These are phyloP conservation scores for Brachionus rubens DNA, from an alignment of 1,140 invertebrate genomes.

Conservation along the genomic window DNA sequence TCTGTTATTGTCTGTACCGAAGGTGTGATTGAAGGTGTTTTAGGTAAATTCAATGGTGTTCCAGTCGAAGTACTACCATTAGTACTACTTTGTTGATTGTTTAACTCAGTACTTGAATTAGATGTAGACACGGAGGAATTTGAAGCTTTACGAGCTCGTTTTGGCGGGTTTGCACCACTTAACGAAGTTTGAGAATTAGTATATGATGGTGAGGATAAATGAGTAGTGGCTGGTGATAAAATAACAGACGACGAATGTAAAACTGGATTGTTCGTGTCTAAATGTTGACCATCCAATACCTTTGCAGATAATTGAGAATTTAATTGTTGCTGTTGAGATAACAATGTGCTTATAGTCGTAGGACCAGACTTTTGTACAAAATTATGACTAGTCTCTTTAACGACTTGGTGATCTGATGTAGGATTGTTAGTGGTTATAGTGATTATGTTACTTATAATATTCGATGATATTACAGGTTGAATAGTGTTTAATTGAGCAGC, in stretches of 20 bases:
- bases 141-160: constrained; percentile 17
- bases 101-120: background rate
- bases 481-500: too few relatives aligned
- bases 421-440: too few relatives aligned
- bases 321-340: background rate
- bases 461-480: too few relatives aligned
- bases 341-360: background rate
- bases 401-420: too few relatives aligned
- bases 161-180: background rate
- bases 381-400: background rate
- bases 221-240: background rate
- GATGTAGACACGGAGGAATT: background rate
- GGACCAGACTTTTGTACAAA: background rate
- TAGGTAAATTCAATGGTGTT: background rate
- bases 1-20: background rate
- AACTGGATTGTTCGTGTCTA: background rate
- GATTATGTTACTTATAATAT: too few relatives aligned
- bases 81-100: too few relatives aligned
- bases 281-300: too few relatives aligned
- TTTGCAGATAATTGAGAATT: too few relatives aligned
- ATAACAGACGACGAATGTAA: background rate
- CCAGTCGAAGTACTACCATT: too few relatives aligned
- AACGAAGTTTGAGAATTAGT: background rate
- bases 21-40: background rate
- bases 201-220: background rate